Evolutionary conservation across 2,888 invertebrate genomes (phyloP).

Genomic region (Graphium colonna): DNA sequence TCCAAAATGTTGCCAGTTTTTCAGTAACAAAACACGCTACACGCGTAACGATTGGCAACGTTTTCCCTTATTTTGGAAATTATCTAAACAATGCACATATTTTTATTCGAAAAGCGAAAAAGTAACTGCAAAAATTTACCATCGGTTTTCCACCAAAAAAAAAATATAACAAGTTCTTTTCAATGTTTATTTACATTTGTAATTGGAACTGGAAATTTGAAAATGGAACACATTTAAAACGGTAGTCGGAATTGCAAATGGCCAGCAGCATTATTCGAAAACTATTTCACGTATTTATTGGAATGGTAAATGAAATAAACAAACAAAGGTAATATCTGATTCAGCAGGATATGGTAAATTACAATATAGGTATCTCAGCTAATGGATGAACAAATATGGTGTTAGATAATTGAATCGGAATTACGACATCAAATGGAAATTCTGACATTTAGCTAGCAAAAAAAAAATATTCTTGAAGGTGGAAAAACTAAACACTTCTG

Average conservation of each 20-base stretch:
- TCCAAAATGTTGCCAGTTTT: constrained; percentile 12
- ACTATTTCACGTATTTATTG: constrained; percentile 5
- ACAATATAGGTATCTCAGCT: constrained; percentile 2
- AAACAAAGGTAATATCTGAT: constrained; percentile 7
- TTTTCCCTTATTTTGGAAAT: constrained; percentile 7
- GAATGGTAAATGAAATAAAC: not conserved
- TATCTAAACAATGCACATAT: not conserved
- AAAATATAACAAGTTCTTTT: not conserved
- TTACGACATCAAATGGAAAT: constrained; percentile 16
- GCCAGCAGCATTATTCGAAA: too few species aligned
- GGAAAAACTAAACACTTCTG: not conserved
- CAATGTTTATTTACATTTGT: not conserved
- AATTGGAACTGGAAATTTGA: not conserved
- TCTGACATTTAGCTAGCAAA: constrained; percentile 20
- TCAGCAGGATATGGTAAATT: constrained; percentile 20
- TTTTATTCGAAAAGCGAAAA: not conserved
- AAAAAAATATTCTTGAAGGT: constrained; percentile 1
- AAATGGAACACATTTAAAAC: not conserved
- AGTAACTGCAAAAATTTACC: not conserved
- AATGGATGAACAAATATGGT: constrained; percentile 12
- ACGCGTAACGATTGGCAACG: constrained; percentile 4
- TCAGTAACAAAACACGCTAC: constrained; percentile 10
- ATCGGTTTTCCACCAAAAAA: not conserved
- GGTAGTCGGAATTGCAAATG: not conserved
- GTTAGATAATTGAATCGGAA: constrained; percentile 10